These are phyloP conservation scores for Nephrotoma flavescens DNA, from an alignment of 2,888 invertebrate genomes.

Conservation along the genomic window DNA sequence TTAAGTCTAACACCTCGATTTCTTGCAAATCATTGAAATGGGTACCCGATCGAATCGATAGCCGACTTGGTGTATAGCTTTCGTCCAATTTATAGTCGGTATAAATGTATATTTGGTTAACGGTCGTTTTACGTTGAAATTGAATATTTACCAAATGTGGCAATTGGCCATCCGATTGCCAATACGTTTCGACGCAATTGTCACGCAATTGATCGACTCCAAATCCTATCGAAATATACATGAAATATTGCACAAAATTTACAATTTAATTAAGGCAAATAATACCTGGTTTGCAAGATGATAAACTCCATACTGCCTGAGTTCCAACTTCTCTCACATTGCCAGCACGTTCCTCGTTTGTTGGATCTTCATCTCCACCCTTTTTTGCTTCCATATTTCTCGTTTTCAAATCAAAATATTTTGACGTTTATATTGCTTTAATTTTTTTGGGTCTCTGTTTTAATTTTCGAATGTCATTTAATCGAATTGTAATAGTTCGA, in stretches of 20 bases:
- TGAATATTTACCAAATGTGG: slow-evolving; percentile 97
- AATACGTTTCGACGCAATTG: slow-evolving; percentile 92
- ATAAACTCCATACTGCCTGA: slow-evolving; percentile 94
- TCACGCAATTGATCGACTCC: slow-evolving; percentile 94
- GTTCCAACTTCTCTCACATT: slow-evolving; percentile 71
- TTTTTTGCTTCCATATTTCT: slow-evolving; percentile 12
- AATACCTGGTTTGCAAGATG: slow-evolving; percentile 92
- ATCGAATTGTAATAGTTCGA: neutral
- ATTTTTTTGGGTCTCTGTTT: neutral
- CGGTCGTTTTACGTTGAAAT: slow-evolving; percentile 86
- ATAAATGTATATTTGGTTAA: slow-evolving; percentile 91
- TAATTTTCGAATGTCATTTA: neutral
- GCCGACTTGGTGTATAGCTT: slow-evolving; percentile 94
- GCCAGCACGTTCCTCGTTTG: slow-evolving; percentile 26
- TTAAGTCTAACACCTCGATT: slow-evolving; percentile 82
- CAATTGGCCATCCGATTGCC: slow-evolving; percentile 98
- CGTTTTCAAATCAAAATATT: neutral
- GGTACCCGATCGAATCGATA: slow-evolving; percentile 84
- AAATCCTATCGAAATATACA: slow-evolving; percentile 49
- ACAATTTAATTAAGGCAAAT: neutral
- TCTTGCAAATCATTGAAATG: slow-evolving; percentile 95
- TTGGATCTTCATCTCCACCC: slow-evolving; percentile 25
- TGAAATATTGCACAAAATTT: neutral
- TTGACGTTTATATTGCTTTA: neutral
- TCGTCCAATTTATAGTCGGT: slow-evolving; percentile 97